phyloP scores from a whole-genome alignment of 2,888 invertebrate species.

The Chrysodeixis includens region DNA sequence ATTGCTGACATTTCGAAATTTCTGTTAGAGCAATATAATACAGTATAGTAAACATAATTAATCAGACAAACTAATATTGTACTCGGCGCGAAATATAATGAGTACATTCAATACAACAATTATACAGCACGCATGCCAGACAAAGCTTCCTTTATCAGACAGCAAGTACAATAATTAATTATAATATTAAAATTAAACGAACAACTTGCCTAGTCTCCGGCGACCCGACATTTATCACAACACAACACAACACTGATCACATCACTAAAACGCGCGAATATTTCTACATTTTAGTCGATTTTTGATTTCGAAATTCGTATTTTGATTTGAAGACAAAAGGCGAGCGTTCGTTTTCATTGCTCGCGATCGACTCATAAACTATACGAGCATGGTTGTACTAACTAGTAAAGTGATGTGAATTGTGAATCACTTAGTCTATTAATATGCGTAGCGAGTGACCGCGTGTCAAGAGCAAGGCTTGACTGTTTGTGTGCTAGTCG shows the following conservation, averaged over 20 bases:
- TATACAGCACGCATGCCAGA: slow-evolving; percentile 32
- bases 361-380: slow-evolving; percentile 80
- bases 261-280: slow-evolving; percentile 64
- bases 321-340: slow-evolving; percentile 65
- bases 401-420: slow-evolving; percentile 81
- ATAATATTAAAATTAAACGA: slow-evolving; percentile 33
- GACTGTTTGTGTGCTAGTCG: slow-evolving; percentile 66
- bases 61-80: not conserved
- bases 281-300: slow-evolving; percentile 59
- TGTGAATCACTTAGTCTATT: slow-evolving; percentile 82
- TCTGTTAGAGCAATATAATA: not conserved
- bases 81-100: slow-evolving; percentile 13
- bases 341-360: slow-evolving; percentile 73
- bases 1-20: not conserved
- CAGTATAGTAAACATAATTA: not conserved
- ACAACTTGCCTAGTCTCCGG: slow-evolving; percentile 71
- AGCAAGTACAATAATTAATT: slow-evolving; percentile 21
- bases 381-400: slow-evolving; percentile 77
- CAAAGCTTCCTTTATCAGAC: slow-evolving; percentile 46
- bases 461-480: slow-evolving; percentile 87
- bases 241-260: slow-evolving; percentile 59
- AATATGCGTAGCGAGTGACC: slow-evolving; percentile 88
- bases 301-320: slow-evolving; percentile 57
- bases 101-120: slow-evolving; percentile 22
- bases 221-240: slow-evolving; percentile 72